Evolutionary conservation across 2,113 vertebrate genomes (phyloP), one percentile per base, ranked within the genome.

Genomic region (Oryzias curvinotus): DNA sequence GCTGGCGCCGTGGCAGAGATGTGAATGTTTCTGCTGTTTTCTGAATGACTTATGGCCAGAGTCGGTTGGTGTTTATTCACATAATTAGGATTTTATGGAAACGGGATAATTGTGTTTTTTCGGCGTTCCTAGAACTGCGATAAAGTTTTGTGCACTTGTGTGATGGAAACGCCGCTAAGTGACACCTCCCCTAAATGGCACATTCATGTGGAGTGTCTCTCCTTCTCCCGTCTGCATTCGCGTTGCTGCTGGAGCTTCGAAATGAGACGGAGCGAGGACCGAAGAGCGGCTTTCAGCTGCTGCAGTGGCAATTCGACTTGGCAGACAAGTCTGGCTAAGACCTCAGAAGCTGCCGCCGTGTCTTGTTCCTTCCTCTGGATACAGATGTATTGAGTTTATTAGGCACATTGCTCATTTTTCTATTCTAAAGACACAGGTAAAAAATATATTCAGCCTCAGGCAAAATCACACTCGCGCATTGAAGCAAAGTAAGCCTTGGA

Each of bases 241-340:
- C 30, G 7, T 59, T 52, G 71, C 63, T 19, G 65, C 28, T 1
- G 62, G 4, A 48, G 56, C 52, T 63, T 36, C 41, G 56, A 64
- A 63, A 68, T 46, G 51, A 69, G 66, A 68, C 62, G 46, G 14
- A 74, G 56, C 16, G 18, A 36, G 45, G 65, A 28, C 25, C 61
- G 26, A 1, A 56, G 65, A 80, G 73, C 75, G 21, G 59, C 75
- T 62, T 4, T 41, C 68, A 68, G 66, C 63, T 36, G 74, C 75
- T 63, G 60, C 54, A 26, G 52, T 64, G 68, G 52, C 82, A 80
- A 73, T 78, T 80, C 65, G 63, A 80, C 70, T 81, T 80, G 80
- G 71, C 81, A 75, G 77, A 67, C 14, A 1, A 56, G 63, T 63
- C 25, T 19, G 21, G 23, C 18, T 16, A 51, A 66, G 46, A 68